These are phyloP conservation scores for Acrocyrtus sp. DNA, from an alignment of 2,888 invertebrate genomes.

Conservation along the genomic window DNA sequence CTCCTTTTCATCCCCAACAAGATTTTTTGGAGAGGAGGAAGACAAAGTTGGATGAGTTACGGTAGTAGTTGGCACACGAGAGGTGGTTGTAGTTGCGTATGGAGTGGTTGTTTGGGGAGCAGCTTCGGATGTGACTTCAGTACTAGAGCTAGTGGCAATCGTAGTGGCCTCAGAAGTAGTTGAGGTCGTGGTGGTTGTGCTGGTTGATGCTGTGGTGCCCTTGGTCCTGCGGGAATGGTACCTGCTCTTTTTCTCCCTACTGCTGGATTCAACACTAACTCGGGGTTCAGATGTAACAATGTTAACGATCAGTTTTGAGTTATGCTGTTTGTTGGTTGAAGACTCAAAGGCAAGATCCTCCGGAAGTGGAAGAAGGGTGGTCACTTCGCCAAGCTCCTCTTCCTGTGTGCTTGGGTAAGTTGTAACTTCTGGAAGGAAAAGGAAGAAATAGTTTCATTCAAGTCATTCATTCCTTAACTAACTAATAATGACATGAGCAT, in stretches of 20 bases:
- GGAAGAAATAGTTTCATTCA: no score
- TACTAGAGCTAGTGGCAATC: constrained; percentile 5
- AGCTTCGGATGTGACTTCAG: background rate
- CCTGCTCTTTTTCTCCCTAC: constrained; percentile 23
- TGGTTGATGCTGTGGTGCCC: constrained; percentile 6
- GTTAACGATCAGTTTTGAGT: constrained; percentile 54
- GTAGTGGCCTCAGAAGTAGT: constrained; percentile 19
- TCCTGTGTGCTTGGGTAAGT: constrained; percentile 38
- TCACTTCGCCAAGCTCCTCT: constrained; percentile 52
- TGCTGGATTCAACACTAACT: constrained; percentile 42
- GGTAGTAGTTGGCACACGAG: constrained; percentile 20
- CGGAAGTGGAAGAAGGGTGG: constrained; percentile 46
- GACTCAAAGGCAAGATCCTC: constrained; percentile 50
- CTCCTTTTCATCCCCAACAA: constrained; percentile 51
- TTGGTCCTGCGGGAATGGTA: background rate
- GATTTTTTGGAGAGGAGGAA: constrained; percentile 13
- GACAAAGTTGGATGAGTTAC: constrained; percentile 11
- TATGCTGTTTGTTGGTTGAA: constrained; percentile 27
- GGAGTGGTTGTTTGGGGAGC: constrained; percentile 23
- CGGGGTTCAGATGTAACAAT: constrained; percentile 59
- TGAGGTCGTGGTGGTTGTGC: constrained; percentile 6
- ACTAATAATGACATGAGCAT: no score
- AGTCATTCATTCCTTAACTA: no score
- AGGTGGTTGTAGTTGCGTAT: constrained; percentile 25
- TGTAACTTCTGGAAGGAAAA: constrained; percentile 39